Conservation (phyloP, 2,797 vertebrate species). For the Chaunax sp. region DNA sequence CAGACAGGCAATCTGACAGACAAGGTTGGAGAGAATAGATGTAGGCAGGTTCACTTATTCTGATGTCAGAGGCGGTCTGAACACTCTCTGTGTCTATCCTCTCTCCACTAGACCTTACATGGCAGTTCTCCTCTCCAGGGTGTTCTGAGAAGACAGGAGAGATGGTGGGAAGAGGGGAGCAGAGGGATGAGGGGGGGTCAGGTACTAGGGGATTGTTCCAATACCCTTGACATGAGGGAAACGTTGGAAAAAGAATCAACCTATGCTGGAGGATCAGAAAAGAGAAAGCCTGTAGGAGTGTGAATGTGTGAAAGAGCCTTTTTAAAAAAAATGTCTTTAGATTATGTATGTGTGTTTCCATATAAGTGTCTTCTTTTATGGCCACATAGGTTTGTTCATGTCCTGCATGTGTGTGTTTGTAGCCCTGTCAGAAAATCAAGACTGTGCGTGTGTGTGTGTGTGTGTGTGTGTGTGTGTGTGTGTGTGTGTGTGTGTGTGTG, state of each 20-base stretch:
- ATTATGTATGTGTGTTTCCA: conserved; percentile 17
- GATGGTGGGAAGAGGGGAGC: conserved; percentile 43
- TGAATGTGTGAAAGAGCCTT: conserved; percentile 3
- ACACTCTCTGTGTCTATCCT: conserved; percentile 75
- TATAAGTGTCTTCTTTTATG: neutral
- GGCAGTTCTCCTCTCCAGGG: conserved; percentile 79
- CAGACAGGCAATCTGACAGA: conserved; percentile 67
- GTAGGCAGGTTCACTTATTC: conserved; percentile 81
- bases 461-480: conserved; percentile 9
- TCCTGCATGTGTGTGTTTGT: neutral
- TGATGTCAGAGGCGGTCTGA: conserved; percentile 75
- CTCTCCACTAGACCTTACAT: conserved; percentile 82
- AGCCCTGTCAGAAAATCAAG: conserved; percentile 1
- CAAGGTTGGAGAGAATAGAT: conserved; percentile 76
- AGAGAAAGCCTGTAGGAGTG: conserved; percentile 36
- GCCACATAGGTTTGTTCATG: conserved; percentile 9
- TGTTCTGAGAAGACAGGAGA: conserved; percentile 75
- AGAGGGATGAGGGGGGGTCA: conserved; percentile 62
- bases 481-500: conserved; percentile 12
- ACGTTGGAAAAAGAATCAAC: conserved; percentile 54
- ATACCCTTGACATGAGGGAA: conserved; percentile 80
- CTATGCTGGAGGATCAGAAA: conserved; percentile 39
- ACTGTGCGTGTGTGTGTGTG: conserved; percentile 22
- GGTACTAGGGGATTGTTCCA: conserved; percentile 79
- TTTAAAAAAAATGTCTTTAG: conserved; percentile 1